Base-by-base conservation (phyloP, 2,113 vertebrate species). In the Podilymbus podiceps region DNA sequence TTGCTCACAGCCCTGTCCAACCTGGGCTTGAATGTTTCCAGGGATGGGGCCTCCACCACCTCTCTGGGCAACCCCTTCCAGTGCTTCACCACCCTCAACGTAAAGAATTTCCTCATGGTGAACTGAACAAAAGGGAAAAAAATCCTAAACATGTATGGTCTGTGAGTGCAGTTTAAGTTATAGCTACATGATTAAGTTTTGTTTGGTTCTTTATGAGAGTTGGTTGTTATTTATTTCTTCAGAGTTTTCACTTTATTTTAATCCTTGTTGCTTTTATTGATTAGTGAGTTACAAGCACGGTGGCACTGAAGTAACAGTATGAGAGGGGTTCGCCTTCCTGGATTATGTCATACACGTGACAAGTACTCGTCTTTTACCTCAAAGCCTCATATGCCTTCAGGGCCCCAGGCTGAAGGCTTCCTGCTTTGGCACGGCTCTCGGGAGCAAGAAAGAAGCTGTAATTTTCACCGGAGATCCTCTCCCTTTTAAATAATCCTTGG, bases 291-390 rank as follows among this genome's bases (percentile, higher is more conserved):
- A 17, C 5, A 53, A 64, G 12, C 21, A 40, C 1, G 4, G 33
- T 35, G 46, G 20, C 27, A 33, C 46, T 59, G 35, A 58, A 71
- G 4, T 40, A 56, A 9, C 22, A 1, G 2, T 23, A 1, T 23
- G 15, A 38, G 38, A 79, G 28, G 33, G 8, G 6, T 35, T 47
- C 44, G 2, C 20, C 33, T 38, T 15, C 33, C 33, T 58, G 31
- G n/a, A 14, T 42, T 33, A 28, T 78, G 21, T 47, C 53, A 25
- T 6, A 10, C 2, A 2, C 0, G 0, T 50, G 24, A 6, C 9
- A 75, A 69, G 21, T 15, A 35, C 21, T 77, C 1, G 1, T 18
- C 28, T 93, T 44, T 69, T 49, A 84, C 55, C 12, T 52, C 58
- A 68, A 47, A 82, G 16, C 8, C 11, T 62, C 22, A 2, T 4